These are phyloP conservation scores for Aurelia aurita complex sp. Pacific DNA, from an alignment of 30 jellyfish, hydroid and myxozoan species.

Conservation along the genomic window DNA sequence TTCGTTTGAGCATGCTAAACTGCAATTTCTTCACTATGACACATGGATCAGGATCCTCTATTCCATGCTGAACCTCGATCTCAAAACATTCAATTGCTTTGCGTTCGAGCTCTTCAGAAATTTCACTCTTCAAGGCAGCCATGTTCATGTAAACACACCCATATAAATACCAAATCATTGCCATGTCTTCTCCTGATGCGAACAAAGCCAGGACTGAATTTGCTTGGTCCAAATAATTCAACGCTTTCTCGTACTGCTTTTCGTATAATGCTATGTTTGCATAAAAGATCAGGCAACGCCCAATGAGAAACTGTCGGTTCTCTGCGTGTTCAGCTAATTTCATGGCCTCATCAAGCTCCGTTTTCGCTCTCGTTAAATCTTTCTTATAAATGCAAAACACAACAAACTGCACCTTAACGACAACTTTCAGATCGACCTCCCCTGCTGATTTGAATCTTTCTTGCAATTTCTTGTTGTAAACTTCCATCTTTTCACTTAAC, in stretches of 20 bases:
- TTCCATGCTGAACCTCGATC: constrained; percentile 4
- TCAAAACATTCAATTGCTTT: constrained; percentile 36
- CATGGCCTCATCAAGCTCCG: constrained; percentile 20
- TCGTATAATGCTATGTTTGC: constrained; percentile 11
- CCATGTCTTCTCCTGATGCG: constrained; percentile 29
- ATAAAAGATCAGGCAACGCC: neutral
- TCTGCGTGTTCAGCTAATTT: constrained; percentile 13
- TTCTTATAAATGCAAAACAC: constrained; percentile 12
- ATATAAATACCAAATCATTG: constrained; percentile 5
- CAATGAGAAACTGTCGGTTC: constrained; percentile 4
- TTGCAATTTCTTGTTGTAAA: neutral
- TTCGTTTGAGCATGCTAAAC: constrained; percentile 13
- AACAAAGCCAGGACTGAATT: constrained; percentile 2
- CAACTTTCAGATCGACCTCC: constrained; percentile 35
- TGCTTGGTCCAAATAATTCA: constrained; percentile 22
- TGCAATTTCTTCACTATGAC: constrained; percentile 1
- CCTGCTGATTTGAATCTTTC: neutral
- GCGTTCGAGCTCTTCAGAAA: neutral
- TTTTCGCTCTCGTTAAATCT: constrained; percentile 5
- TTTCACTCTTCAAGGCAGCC: constrained; percentile 3
- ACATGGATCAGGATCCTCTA: neutral
- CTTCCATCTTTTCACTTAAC: neutral
- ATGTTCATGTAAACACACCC: constrained; percentile 20
- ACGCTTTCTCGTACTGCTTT: constrained; percentile 18
- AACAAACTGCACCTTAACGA: constrained; percentile 1